phyloP scores from a whole-genome alignment of 2,888 invertebrate genomes.

The Callosobruchus maculatus region DNA sequence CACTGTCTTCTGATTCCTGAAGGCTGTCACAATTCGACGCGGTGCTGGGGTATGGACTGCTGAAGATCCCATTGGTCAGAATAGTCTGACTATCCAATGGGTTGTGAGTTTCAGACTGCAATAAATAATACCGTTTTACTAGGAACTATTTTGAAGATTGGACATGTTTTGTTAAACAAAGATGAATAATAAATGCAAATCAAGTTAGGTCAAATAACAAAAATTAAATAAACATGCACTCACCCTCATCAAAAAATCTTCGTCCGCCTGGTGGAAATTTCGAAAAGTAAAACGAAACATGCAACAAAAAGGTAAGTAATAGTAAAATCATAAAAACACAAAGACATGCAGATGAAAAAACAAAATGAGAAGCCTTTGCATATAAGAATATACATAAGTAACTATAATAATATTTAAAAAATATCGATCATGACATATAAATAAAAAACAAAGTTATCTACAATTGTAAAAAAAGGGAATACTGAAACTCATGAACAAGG shows the following conservation, averaged over 20 bases:
- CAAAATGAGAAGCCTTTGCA: too few relatives aligned
- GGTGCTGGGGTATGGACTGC: slow-evolving; percentile 52
- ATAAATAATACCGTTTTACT: slow-evolving; percentile 16
- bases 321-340: slow-evolving; percentile 21
- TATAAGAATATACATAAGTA: too few relatives aligned
- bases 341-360: background rate
- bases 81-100: slow-evolving; percentile 66
- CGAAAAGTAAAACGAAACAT: slow-evolving; percentile 36
- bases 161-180: too few relatives aligned
- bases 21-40: slow-evolving; percentile 38
- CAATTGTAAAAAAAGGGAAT: too few relatives aligned
- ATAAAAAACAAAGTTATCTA: too few relatives aligned
- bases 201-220: slow-evolving; percentile 1
- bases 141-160: too few relatives aligned
- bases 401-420: too few relatives aligned
- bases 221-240: slow-evolving; percentile 36
- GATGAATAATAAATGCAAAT: too few relatives aligned
- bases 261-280: slow-evolving; percentile 57
- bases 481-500: too few relatives aligned
- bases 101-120: slow-evolving; percentile 83
- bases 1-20: slow-evolving; percentile 47
- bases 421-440: too few relatives aligned
- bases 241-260: slow-evolving; percentile 73
- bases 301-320: slow-evolving; percentile 36
- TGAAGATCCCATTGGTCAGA: slow-evolving; percentile 63